Evolutionary conservation across 92 coral and sea anemone genomes (phyloP), one percentile per base, ranked within the genome.

Genomic region (Meandrina meandrites): DNA sequence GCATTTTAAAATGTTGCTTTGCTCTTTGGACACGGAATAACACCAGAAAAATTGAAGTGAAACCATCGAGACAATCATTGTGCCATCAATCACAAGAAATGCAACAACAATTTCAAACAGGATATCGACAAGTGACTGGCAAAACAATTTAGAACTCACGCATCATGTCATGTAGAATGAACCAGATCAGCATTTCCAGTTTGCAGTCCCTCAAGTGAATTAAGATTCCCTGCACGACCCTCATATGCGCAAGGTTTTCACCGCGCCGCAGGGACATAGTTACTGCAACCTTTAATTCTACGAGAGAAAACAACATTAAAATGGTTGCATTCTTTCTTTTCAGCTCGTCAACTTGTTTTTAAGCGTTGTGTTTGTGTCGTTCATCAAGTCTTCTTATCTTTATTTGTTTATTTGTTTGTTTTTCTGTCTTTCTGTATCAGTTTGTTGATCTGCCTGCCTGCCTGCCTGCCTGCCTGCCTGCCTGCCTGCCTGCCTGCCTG

Each of bases 181-280:
- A 74, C 87, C 87, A 84, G 16, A 84, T 57, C 56, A 57, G 11
- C 87, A 84, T 84, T 54, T 84, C 87, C 30, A 84, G 54, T 32
- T 67, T 84, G 72, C 35, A 28, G 24, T 47, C 40, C 7, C 22
- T 84, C 40, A 75, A 42, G 16, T 32, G 37, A 32, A 57, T 40
- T 36, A 73, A 84, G 0, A 66, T 54, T 37, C 58, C 57, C 28
- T 35, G 31, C 2, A 22, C 19, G 5, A 50, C 37, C 12, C 57
- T 35, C 37, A 19, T 36, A 17, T 74, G 42, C 36, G 21, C 8
- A n/a, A 27, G n/a, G 31, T 57, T 53, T 36, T 40, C 30, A 8
- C n/a, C 42, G 54, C 30, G 48, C 76, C 5, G 42, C 8, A 81
- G 17, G 17, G 73, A 67, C 60, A 67, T 42, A 8, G 48, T 64